These are phyloP conservation scores for Drosophila incognita DNA, from an alignment of 2,888 invertebrate species.

Conservation along the genomic window DNA sequence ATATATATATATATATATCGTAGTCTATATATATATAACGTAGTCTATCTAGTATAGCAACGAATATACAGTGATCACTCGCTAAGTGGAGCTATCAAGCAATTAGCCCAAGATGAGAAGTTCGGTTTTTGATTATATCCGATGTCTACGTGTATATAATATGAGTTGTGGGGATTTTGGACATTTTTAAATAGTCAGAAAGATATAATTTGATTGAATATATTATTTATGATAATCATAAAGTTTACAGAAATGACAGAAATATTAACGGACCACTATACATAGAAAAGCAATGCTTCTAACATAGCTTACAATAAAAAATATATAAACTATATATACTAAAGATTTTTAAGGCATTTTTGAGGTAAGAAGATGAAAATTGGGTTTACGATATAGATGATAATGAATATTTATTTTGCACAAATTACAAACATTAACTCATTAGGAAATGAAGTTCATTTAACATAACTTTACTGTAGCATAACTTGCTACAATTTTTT, in stretches of 20 bases:
- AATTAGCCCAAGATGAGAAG: neutral
- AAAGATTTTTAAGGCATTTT: neutral
- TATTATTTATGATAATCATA: neutral
- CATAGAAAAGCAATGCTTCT: too few relatives aligned
- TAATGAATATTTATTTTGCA: neutral
- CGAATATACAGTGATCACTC: neutral
- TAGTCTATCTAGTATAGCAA: neutral
- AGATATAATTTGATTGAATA: neutral
- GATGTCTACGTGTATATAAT: too few relatives aligned
- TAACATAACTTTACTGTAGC: conserved; percentile 15
- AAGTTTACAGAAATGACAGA: neutral
- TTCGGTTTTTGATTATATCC: too few relatives aligned
- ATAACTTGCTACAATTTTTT: conserved; percentile 20
- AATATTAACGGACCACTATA: too few relatives aligned
- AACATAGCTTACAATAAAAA: too few relatives aligned
- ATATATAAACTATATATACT: too few relatives aligned
- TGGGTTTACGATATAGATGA: neutral
- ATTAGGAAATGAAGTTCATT: neutral
- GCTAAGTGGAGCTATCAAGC: neutral
- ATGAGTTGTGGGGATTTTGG: too few relatives aligned
- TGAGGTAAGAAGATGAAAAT: neutral
- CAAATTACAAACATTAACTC: neutral
- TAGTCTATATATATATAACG: conserved; percentile 1
- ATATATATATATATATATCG: conserved; percentile 6
- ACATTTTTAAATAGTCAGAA: neutral